Conservation (phyloP, 2,113 vertebrate species). For the Nannospalax galili region DNA sequence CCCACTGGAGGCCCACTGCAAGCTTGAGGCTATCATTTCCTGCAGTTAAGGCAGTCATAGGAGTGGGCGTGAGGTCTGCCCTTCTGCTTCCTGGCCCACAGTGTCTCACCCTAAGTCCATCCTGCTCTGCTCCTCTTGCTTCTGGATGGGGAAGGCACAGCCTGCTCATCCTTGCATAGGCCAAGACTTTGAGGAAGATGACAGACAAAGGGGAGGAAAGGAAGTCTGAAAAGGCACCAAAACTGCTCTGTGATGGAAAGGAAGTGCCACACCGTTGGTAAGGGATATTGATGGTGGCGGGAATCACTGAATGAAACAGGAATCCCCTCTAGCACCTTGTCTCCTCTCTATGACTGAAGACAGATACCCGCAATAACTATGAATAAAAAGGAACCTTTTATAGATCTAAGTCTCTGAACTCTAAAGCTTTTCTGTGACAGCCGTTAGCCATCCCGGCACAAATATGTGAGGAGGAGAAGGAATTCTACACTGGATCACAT, state of each 20-base stretch:
- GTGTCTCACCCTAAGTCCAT: not conserved
- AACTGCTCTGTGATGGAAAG: too few species aligned
- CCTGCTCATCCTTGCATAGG: too few species aligned
- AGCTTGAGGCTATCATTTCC: not conserved
- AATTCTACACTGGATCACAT: constrained; percentile 46
- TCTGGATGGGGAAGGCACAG: not conserved
- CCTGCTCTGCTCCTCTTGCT: not conserved
- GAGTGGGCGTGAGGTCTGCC: not conserved
- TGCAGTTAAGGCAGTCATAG: not conserved
- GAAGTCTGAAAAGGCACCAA: too few species aligned
- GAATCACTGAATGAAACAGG: not conserved
- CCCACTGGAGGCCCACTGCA: not conserved
- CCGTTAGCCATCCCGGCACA: not conserved
- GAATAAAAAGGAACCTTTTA: not conserved
- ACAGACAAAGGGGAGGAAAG: too few species aligned
- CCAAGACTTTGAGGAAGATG: too few species aligned
- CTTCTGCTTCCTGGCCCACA: not conserved
- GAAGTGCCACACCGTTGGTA: too few species aligned
- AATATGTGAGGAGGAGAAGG: not conserved
- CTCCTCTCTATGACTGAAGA: not conserved
- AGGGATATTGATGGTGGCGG: too few species aligned
- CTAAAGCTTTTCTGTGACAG: not conserved
- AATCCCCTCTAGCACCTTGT: not conserved
- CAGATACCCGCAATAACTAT: not conserved
- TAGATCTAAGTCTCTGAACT: not conserved